Percentiles rank a stretch among this genome's conserved stretches.
Conservation (phyloP, 2,797 vertebrate species). For the Holocentrus rufus region DNA sequence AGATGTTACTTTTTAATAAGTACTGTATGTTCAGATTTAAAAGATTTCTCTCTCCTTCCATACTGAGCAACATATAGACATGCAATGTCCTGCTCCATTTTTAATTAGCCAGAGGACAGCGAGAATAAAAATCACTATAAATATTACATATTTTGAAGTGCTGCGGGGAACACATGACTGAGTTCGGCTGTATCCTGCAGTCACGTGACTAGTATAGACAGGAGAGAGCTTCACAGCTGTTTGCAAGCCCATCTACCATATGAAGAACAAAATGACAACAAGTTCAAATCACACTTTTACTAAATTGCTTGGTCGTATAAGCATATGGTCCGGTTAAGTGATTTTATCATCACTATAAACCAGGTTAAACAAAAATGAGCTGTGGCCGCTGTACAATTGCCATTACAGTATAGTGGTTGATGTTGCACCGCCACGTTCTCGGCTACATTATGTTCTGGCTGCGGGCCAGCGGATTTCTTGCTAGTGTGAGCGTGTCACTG, state of each 20-base stretch:
- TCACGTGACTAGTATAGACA: background rate
- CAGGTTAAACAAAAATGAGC: conserved; percentile 1
- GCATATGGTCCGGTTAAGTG: background rate
- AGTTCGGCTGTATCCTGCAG: background rate
- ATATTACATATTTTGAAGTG: conserved; percentile 29
- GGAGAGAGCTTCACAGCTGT: background rate
- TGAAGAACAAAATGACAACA: conserved; percentile 7
- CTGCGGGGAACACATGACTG: conserved; percentile 1
- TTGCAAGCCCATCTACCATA: background rate
- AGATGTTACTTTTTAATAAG: conserved; percentile 6
- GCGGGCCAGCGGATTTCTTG: conserved; percentile 13
- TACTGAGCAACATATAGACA: conserved; percentile 2
- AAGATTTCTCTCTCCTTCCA: background rate
- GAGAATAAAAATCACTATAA: conserved; percentile 18
- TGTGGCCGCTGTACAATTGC: background rate
- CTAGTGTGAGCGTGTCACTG: conserved; percentile 11
- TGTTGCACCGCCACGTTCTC: conserved; percentile 12
- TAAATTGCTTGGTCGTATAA: background rate
- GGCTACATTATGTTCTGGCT: conserved; percentile 29
- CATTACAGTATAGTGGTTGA: background rate
- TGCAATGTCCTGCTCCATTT: conserved; percentile 9
- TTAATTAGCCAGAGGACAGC: conserved; percentile 5
- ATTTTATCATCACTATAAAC: background rate
- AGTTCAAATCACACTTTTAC: background rate
- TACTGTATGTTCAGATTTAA: conserved; percentile 9